Percentiles rank a stretch among this genome's conserved stretches.
These are phyloP conservation scores for Metacarcinus magister DNA, from an alignment of 2,888 invertebrate species.

Conservation along the genomic window DNA sequence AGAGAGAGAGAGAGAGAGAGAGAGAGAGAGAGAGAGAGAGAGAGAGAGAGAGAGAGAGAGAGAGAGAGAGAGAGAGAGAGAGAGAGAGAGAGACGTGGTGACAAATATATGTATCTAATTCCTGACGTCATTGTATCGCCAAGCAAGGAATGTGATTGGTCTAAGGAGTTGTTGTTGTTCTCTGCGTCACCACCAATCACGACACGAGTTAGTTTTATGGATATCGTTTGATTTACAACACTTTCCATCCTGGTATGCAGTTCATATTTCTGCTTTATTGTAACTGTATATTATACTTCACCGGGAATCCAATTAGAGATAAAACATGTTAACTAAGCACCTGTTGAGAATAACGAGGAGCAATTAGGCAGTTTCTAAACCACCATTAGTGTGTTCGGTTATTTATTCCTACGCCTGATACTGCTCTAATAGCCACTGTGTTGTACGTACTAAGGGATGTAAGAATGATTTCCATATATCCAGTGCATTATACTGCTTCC, in stretches of 20 bases:
- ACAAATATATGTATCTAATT: background rate
- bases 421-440: background rate
- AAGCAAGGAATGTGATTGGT: background rate
- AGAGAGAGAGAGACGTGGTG: background rate
- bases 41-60: slow-evolving; percentile 53
- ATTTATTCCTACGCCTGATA: background rate
- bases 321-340: slow-evolving; percentile 43
- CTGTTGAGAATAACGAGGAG: background rate
- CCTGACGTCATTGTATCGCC: background rate
- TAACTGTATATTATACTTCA: background rate
- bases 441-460: background rate
- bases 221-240: background rate
- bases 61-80: background rate
- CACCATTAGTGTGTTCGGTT: background rate
- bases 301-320: slow-evolving; percentile 16
- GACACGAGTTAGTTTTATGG: background rate
- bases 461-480: background rate
- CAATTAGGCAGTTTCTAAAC: slow-evolving; percentile 19
- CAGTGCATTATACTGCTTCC: background rate
- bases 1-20: slow-evolving; percentile 47
- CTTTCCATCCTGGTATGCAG: background rate
- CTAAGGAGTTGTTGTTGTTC: background rate
- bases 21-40: slow-evolving; percentile 53
- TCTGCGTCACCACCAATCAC: background rate
- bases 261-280: background rate